Conservation (phyloP, 1,140 invertebrate species). For the Scylla paramamosain region DNA sequence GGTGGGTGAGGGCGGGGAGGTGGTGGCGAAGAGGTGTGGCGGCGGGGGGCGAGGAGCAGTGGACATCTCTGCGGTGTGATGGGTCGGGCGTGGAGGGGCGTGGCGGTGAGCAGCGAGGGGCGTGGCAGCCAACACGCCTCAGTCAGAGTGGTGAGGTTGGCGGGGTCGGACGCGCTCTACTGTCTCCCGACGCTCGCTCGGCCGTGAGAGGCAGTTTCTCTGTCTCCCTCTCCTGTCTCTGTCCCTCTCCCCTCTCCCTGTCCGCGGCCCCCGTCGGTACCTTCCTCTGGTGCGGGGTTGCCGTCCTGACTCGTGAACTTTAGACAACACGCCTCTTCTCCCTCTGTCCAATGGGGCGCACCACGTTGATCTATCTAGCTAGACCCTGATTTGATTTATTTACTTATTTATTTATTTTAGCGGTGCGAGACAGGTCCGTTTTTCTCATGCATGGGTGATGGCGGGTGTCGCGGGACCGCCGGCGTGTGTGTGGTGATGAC, state of each 20-base stretch:
- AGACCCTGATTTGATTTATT: no score
- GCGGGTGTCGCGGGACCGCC: neutral
- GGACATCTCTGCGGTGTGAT: neutral
- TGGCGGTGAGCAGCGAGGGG: neutral
- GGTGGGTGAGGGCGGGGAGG: neutral
- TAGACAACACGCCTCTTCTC: no score
- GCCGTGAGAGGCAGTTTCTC: neutral
- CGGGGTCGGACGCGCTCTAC: conserved; percentile 50
- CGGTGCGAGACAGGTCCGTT: neutral
- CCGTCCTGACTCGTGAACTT: no score
- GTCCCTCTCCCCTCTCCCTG: neutral
- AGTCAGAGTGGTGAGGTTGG: conserved; percentile 56
- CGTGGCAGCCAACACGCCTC: conserved; percentile 34
- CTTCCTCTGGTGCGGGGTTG: no score
- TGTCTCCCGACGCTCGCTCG: conserved; percentile 17
- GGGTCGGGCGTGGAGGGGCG: neutral
- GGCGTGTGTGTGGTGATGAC: neutral
- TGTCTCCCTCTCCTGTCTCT: neutral
- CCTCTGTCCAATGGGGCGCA: no score
- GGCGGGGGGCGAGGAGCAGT: neutral
- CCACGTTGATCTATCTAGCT: no score
- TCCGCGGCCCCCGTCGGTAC: neutral
- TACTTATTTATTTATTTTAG: neutral
- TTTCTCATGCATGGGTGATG: neutral
- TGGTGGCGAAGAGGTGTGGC: neutral